Base-by-base conservation (phyloP, 1,140 invertebrate genomes). In the Augochlora pura region DNA sequence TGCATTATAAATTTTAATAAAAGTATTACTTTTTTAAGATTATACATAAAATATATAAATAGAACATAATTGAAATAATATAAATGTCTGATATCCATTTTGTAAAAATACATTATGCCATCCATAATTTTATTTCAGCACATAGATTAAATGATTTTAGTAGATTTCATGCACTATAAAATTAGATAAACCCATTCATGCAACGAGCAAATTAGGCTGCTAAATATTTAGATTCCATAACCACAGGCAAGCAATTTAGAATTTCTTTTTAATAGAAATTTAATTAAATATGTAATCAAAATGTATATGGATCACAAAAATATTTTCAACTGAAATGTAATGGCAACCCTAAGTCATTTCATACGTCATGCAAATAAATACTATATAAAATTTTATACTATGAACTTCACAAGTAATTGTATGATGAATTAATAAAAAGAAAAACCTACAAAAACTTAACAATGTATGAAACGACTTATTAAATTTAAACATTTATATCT, bases 141-240 rank as follows among this genome's bases (percentile, higher is more conserved):
- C 27, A 77, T 9, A 77, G 52, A 16, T 71, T 63, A 39, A 27
- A 23, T 25, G 52, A 62, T 14, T 62, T 16, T 54, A 73, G 14
- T 49, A 65, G 27, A n/a, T 9, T 70, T 78, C 52, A 80, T 84
- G 66, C 70, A 70, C n/a, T 54, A 60, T 16, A 62, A 38, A 65
- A 71, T 6, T 54, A 74, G 21, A 74, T 68, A 64, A 70, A 78
- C 52, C 46, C 79, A 81, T 80, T 76, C 88, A 81, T 86, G 87
- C 82, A 88, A 59, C 60, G 86, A 89, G 88, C 88, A 86, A 89
- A 88, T 88, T 79, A 89, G 86, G 86, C 88, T 89, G 86, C 87
- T 87, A 88, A 83, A 85, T 83, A 82, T 88, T 80, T 65, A 82
- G 79, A 78, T 87, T 87, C 84, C 80, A 87, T 77, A 89, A 87